Evolutionary conservation across 64 coral and sea anemone species (phyloP), one percentile per base, ranked within the genome.

Genomic region (Trachythela sp.): DNA sequence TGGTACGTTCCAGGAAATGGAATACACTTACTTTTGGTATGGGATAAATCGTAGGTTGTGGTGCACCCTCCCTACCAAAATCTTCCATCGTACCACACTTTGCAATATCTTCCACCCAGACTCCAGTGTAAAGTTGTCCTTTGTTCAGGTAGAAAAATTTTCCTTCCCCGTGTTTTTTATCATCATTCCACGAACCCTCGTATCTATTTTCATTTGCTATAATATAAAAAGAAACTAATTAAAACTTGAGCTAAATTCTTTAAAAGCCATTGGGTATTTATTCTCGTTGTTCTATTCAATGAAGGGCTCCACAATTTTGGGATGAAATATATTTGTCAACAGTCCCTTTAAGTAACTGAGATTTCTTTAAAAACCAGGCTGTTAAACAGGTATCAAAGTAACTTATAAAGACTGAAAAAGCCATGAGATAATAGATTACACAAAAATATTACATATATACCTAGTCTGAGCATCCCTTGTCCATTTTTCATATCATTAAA

Each of bases 51-150:
- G 95, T 94, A 34, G 95, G 95, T 9, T 88, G 86, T 15, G 95
- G 95, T 32, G 95, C 95, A 13, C 90, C 77, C 8, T 98, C 91
- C 17, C 95, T 91, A 48, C 95, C 95, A 94, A 98, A 98, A 89
- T 98, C 95, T 84, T 98, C 95, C 91, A 98, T 83, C 24, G 91
- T 98, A 45, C 95, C 95, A 94, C 95, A 94, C 87, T 98, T 98
- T 48, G 93, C 91, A 42, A 98, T 93, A 89, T 98, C 93, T 2
- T 94, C 93, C 29, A 90, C 89, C 95, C 95, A 98, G 14, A 98
- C 95, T 4, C 95, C 95, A 48, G 93, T 94, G 90, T 98, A 98
- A 35, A 94, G 86, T 77, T 98, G 95, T 36, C 95, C 95, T 29
- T 92, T 84, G 48, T 98, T 93, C 11, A 98, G 88, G 41, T 94